These are phyloP conservation scores for Orthosia gracilis DNA, from an alignment of 2,888 invertebrate genomes.

Conservation along the genomic window DNA sequence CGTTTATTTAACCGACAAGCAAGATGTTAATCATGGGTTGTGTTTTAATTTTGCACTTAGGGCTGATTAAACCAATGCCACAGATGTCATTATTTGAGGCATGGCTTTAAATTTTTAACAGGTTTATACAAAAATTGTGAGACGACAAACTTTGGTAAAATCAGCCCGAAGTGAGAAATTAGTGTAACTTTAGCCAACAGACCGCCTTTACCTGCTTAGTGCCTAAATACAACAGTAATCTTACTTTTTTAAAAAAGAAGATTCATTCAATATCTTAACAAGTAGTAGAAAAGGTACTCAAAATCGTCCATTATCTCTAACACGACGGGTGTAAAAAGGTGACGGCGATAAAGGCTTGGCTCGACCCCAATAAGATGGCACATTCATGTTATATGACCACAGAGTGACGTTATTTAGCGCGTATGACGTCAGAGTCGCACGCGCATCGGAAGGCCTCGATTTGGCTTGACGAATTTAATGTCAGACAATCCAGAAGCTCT, in stretches of 20 bases:
- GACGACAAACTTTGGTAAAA: not conserved
- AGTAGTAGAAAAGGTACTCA: not conserved
- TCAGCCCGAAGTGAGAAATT: too few species aligned
- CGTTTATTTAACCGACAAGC: not conserved
- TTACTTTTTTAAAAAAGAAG: too few species aligned
- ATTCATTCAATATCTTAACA: too few species aligned
- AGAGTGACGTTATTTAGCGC: conserved; percentile 58
- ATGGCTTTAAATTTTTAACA: not conserved
- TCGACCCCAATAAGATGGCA: conserved; percentile 46
- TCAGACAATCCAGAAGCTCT: not conserved
- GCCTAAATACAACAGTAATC: too few species aligned
- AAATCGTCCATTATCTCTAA: conserved; percentile 16
- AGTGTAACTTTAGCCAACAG: too few species aligned
- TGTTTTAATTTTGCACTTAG: conserved; percentile 3
- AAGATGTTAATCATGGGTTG: not conserved
- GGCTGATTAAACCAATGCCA: not conserved
- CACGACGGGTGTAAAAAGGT: conserved; percentile 53
- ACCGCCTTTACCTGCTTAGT: too few species aligned
- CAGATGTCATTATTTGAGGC: not conserved
- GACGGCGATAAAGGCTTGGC: conserved; percentile 49
- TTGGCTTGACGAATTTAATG: conserved; percentile 45
- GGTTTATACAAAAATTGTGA: not conserved
- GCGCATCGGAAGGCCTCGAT: conserved; percentile 24
- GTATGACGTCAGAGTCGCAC: conserved; percentile 49
- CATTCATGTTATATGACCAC: conserved; percentile 48